A percentile compares a stretch with the other conserved stretches of the same genome.
Conservation (phyloP, 2,113 vertebrate species). For the Cololabis saira region DNA sequence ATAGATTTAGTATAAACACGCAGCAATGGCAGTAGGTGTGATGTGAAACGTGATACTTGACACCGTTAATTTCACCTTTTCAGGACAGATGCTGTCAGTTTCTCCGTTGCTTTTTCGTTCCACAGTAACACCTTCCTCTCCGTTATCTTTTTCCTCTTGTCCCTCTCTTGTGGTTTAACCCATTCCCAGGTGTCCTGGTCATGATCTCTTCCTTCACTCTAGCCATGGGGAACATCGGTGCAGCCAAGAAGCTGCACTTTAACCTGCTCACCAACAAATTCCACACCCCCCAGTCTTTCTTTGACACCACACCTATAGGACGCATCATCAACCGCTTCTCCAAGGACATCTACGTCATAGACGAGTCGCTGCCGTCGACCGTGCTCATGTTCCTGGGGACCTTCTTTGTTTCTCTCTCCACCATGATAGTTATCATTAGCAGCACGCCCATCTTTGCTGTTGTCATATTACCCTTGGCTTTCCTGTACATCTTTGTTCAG, state of each 20-base stretch:
- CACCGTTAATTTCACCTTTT: too few species aligned
- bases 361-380: constrained; percentile 87
- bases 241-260: constrained; percentile 85
- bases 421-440: constrained; percentile 87
- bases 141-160: constrained; percentile 12
- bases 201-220: constrained; percentile 88
- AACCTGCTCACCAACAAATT: constrained; percentile 91
- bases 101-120: background rate
- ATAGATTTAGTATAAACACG: too few species aligned
- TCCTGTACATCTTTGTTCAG: constrained; percentile 91
- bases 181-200: constrained; percentile 85
- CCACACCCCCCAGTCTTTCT: constrained; percentile 93
- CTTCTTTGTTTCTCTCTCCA: constrained; percentile 86
- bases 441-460: constrained; percentile 90
- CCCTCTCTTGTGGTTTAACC: constrained; percentile 46
- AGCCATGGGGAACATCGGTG: constrained; percentile 87
- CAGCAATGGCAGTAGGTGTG: too few species aligned
- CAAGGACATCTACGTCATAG: constrained; percentile 93
- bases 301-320: constrained; percentile 90
- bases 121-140: constrained; percentile 18
- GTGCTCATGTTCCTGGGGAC: constrained; percentile 90
- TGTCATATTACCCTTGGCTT: constrained; percentile 86
- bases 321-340: constrained; percentile 97
- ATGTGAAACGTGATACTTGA: too few species aligned
- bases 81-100: background rate